Base-by-base conservation (phyloP, 1,140 invertebrate genomes). In the Amyelois transitella region DNA sequence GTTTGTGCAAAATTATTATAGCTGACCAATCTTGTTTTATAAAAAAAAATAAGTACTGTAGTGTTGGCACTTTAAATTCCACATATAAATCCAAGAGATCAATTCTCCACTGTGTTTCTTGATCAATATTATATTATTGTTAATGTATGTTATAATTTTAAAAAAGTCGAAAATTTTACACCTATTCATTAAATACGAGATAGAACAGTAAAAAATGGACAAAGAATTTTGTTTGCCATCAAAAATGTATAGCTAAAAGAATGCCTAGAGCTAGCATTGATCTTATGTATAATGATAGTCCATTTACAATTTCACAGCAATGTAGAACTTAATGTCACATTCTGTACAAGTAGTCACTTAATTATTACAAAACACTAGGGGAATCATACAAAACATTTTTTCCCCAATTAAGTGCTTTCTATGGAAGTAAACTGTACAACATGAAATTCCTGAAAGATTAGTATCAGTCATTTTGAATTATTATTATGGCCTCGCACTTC, bases 181-280 rank as follows among this genome's bases (percentile, higher is more conserved):
- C 17, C 24, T 51, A 47, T 21, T 17, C 14, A 58, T 55, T 43
- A 55, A 21, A 51, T 38, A 38, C 32, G 8, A 38, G 32, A 38
- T 38, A 14, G 32, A 38, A 74, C 62, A 67, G 66, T 76, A 79
- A 74, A 82, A 78, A 77, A 77, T 69, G 61, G 74, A 72, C 74
- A 75, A 55, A 57, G 51, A 72, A 66, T 64, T 76, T 76, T 58
- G 45, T 60, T 66, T 71, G 61, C 67, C 60, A 77, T 70, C 20
- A 48, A 62, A 65, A 64, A n/a, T n/a, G n/a, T n/a, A 64, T 62
- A 66, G 69, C 75, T 78, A 80, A 74, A 77, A 79, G 66, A 77
- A 81, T 73, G 69, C 69, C 77, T 81, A 80, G 68, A 81, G 69
- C 72, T 75, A 80, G 72, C 43, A 38, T 61, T 73, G 67, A 74